Evolutionary conservation across 2,113 vertebrate genomes (phyloP), one percentile per base, ranked within the genome.

Genomic region (Agelaius tricolor): DNA sequence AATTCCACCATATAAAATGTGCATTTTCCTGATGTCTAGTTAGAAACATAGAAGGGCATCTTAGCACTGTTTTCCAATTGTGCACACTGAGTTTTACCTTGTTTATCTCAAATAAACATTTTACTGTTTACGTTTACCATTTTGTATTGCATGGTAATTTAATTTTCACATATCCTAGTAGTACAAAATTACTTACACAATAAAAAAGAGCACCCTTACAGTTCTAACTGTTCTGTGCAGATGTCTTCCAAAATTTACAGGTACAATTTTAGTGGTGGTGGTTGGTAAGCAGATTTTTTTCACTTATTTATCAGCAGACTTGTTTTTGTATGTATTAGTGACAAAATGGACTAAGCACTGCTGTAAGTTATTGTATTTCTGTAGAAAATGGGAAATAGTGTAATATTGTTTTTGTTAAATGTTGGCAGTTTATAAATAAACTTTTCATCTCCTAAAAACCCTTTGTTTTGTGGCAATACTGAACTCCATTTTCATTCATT

Each of bases 401-500:
- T 98, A 96, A 93, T 93, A 85, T 77, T n/a, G 27, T 96, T 97
- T 97, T 98, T 97, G 94, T 96, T 97, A 97, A 96, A 95, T 97
- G 94, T 98, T 96, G 78, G 43, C 82, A 95, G 76, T 98, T 98
- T 98, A 92, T 96, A 96, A 98, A 98, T 98, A 98, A 98, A 98
- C 71, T 96, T 97, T 96, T 96, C 66, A 87, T 96, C 91, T 98
- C 94, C 84, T 96, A 93, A 97, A 96, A 96, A 16, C 3, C 27
- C 22, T 74, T 28, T 86, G 30, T 92, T 88, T 72, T 83, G 49
- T 86, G 18, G 30, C 57, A 85, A 28, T 43, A 43, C 6, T 55
- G 79, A 28, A 51, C 20, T 83, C 18, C 4, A 54, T 10, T 93
- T 94, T 88, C 46, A 17, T 84, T 89, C 19, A 80, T 74, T 72